Evolutionary conservation across 2,113 vertebrate genomes (phyloP), one percentile per base, ranked within the genome.

Genomic region (Mohoua ochrocephala): DNA sequence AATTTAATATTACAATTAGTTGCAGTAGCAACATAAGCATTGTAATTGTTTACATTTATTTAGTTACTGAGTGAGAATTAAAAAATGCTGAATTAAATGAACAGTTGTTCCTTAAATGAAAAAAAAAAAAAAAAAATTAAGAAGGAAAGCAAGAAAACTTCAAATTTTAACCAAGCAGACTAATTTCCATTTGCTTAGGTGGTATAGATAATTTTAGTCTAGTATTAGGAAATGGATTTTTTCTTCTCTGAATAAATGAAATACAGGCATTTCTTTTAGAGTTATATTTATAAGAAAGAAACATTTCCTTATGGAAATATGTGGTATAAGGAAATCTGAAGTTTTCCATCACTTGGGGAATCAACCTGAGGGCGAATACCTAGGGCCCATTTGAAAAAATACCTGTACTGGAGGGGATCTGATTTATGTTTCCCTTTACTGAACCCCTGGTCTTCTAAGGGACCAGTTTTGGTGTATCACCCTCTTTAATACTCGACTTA

Each of bases 1-100:
- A 95, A 95, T 96, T 91, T 94, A 96, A 91, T 97, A 92, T 95
- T 94, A 96, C 93, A 95, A 91, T 98, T 95, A 97, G 92, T 74
- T 89, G 75, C 78, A 76, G 49, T 90, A 92, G 87, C 92, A 94
- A 76, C 91, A 94, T 85, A 96, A 94, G 75, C 93, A 82, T 96
- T 87, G 54, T 89, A 94, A 92, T 67, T 92, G 93, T 94, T 95
- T 91, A 95, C 47, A 61, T 97, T 96, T 97, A 95, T 92, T 96
- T 97, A 93, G 71, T 65, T 94, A 95, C 76, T 88, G 73, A 94
- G 60, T 86, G 64, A 84, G 28, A 85, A 83, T 96, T 91, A 19
- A 80, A 91, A 84, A 79, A 96, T 89, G 65, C 52, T 90, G 60
- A 95, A 95, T 63, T 31, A 71, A 95, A 88, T 92, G 70, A 78